Base-by-base conservation (phyloP, 2,797 vertebrate species). In the Anolis apletophallus region DNA sequence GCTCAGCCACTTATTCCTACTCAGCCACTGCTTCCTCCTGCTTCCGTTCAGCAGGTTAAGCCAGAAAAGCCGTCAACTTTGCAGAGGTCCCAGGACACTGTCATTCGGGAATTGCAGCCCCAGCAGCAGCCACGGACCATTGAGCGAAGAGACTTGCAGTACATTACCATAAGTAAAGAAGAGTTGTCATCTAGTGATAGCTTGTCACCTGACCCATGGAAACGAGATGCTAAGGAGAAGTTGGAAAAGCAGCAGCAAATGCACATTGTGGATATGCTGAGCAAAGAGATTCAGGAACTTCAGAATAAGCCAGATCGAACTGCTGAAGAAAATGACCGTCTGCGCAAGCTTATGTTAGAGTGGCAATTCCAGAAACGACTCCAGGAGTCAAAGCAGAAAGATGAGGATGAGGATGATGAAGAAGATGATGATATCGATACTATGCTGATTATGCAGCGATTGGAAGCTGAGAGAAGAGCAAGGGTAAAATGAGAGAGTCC, bases 281-380 rank as follows among this genome's bases (percentile, higher is more conserved):
- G 98, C 94, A 97, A 97, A 84, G 99, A 99, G 97, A 99, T 99
- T 95, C 98, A 98, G 93, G 99, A 99, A 0, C 98, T 99, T 59
- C 97, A 99, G 96, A 95, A 96, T 59, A 98, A 98, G 90, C 95
- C 97, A 0, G 98, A 99, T 93, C 97, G 98, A 87, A 98, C 97
- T 0, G 97, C 98, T 0, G 99, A 99, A 93, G 99, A 99, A 59
- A 99, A 96, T 1, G 99, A 99, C 94, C 98, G 99, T 2, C 97
- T 99, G 78, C 97, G 99, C 91, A 99, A 98, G 88, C 97, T 99
- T 85, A 98, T 99, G 99, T 96, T 99, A 67, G 99, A 99, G 95
- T 99, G 99, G 98, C 98, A 99, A 96, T 99, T 99, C 96, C 99
- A 99, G 95, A 99, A 98, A 94, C 94, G 99, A 29, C 97, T 99